phyloP scores from a whole-genome alignment of 2,113 vertebrate species.

The Eleginops maclovinus region DNA sequence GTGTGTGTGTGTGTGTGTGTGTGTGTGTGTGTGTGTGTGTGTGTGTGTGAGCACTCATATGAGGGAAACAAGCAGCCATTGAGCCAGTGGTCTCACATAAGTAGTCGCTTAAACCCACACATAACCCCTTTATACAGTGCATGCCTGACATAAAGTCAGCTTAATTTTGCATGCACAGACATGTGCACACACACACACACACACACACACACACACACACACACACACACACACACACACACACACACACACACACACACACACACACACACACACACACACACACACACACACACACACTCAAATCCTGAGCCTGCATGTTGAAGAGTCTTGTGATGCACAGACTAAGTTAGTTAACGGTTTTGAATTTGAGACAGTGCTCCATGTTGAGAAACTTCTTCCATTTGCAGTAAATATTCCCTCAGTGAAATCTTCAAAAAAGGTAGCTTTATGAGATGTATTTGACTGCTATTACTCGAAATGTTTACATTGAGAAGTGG shows the following conservation, averaged over 20 bases:
- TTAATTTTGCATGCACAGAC: conserved; percentile 30
- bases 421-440: background rate
- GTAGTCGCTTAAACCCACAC: conserved; percentile 56
- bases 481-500: background rate
- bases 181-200: background rate
- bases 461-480: background rate
- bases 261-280: conserved; percentile 17
- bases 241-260: conserved; percentile 2
- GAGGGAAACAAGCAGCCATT: conserved; percentile 60
- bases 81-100: conserved; percentile 61
- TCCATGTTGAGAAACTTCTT: background rate
- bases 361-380: background rate
- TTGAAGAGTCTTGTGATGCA: background rate
- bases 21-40: conserved; percentile 21
- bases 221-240: conserved; percentile 7
- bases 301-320: background rate
- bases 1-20: background rate
- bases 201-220: conserved; percentile 19
- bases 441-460: background rate
- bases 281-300: conserved; percentile 21
- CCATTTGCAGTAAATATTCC: background rate
- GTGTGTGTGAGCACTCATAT: background rate
- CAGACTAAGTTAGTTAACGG: background rate
- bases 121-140: conserved; percentile 51
- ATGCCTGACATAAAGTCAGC: conserved; percentile 44